Evolutionary conservation across 2,113 vertebrate species (phyloP), one percentile per base, ranked within the genome.

Genomic region (Calcarius ornatus): DNA sequence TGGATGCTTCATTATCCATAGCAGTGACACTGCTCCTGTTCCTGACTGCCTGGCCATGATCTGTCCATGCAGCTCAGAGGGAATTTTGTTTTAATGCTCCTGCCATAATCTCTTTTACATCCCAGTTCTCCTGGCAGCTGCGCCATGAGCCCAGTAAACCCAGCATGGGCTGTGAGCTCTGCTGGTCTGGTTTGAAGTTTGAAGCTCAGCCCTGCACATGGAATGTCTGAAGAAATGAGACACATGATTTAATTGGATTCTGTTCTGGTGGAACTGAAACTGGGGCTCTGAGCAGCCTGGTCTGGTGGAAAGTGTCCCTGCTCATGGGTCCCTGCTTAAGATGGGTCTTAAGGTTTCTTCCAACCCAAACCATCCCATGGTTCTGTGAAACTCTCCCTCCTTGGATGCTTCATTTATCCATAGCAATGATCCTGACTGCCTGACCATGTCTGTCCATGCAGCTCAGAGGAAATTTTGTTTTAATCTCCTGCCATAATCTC

Each of bases 201-300:
- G n/a, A n/a, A n/a, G n/a, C 40, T 63, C 24, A n/a, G 0, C 20
- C 1, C 50, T 42, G 28, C 7, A 16, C 0, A 0, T n/a, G 71
- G 38, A n/a, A 8, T 53, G 43, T 66, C 60, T 75, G 72, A 63
- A 60, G 2, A 8, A 53, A 6, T 20, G 83, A n/a, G 35, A 15
- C 5, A 4, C 0, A 0, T 37, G 65, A 10, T 72, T 81, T 83
- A 18, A 18, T 30, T 47, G 57, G 50, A 5, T 16, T 1, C 25
- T 88, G 47, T 43, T 33, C 47, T 84, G 42, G 8, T 86, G 35
- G 50, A 50, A 15, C 43, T 21, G 12, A 18, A 23, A 13, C 3
- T 18, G 31, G 38, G 60, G 28, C 68, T 81, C 45, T n/a, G 77
- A 69, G 71, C 63, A 69, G 40, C 30, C 47, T 48, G 63, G 15